Conservation (phyloP, 2,888 invertebrate species). For the Abrostola tripartita region DNA sequence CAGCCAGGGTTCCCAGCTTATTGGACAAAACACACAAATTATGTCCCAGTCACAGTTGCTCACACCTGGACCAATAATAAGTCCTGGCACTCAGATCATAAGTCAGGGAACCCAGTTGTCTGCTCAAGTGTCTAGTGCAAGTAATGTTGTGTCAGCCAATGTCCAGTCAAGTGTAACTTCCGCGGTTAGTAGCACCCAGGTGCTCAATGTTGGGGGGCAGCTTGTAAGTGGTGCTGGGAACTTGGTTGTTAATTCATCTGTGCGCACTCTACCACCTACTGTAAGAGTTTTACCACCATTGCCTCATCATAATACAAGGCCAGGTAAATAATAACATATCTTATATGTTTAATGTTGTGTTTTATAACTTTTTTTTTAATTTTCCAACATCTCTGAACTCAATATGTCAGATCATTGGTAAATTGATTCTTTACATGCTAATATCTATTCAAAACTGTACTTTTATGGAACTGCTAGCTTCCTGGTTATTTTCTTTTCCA, state of each 20-base stretch:
- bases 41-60: slow-evolving; percentile 80
- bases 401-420: no score
- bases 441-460: no score
- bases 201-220: slow-evolving; percentile 79
- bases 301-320: slow-evolving; percentile 79
- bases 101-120: slow-evolving; percentile 83
- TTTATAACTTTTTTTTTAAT: slow-evolving; percentile 1
- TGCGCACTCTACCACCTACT: slow-evolving; percentile 79
- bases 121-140: slow-evolving; percentile 73
- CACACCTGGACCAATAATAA: slow-evolving; percentile 75
- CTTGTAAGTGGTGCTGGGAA: slow-evolving; percentile 75
- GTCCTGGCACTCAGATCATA: slow-evolving; percentile 83
- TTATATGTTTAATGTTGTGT: slow-evolving; percentile 2
- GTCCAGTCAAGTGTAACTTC: slow-evolving; percentile 71
- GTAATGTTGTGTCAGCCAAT: slow-evolving; percentile 62
- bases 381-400: no score
- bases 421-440: no score
- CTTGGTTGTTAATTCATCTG: slow-evolving; percentile 79
- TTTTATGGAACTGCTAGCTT: no score
- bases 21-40: slow-evolving; percentile 79
- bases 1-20: slow-evolving; percentile 80
- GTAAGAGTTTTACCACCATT: slow-evolving; percentile 81
- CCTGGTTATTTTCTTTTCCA: no score
- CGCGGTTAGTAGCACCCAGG: slow-evolving; percentile 72
- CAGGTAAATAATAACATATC: slow-evolving; percentile 66